Base-by-base conservation (phyloP, 2,113 vertebrate genomes). In the Mus pahari region DNA sequence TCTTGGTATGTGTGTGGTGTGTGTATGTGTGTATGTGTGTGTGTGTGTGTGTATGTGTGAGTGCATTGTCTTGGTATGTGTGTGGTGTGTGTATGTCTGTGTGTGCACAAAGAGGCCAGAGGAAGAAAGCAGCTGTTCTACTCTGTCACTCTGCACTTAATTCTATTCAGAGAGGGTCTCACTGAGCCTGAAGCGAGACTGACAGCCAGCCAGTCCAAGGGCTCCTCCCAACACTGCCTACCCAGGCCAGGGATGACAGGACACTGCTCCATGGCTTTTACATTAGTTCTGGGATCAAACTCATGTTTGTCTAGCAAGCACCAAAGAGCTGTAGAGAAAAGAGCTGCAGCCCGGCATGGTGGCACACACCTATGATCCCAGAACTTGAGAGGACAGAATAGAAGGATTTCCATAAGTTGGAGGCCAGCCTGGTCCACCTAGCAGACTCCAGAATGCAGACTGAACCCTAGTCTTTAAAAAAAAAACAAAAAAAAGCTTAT, bases 171-270 rank as follows among this genome's bases (percentile, higher is more conserved):
- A 83, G 31, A 58, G 53, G 2, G 19, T 7, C 78, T 58, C 78
- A 24, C 36, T 39, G 22, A 26, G 14, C 55, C 24, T 62, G 55
- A 60, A 14, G 55, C n/a, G 13, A 60, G 10, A 0, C 79, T 28
- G 22, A n/a, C n/a, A 42, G 53, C 10, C 79, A 39, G 53, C 55
- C 39, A 82, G 55, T n/a, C 53, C 1, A 13, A 60, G 53, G 22
- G 8, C 2, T 1, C n/a, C 39, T 31, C n/a, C 58, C 4, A 2
- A 5, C 58, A 42, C 55, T 6, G 7, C n/a, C 39, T 39, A 7
- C n/a, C 14, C 14, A 10, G 7, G 2, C 3, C 55, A 28, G 81
- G 81, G 58, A 42, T 82, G 12, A 83, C 24, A 62, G 20, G 16
- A 14, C 6, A n/a, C 55, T 60, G 13, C 45, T 50, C 28, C 22